Conservation (phyloP, 2,888 invertebrate species). For the Arctia plantaginis region DNA sequence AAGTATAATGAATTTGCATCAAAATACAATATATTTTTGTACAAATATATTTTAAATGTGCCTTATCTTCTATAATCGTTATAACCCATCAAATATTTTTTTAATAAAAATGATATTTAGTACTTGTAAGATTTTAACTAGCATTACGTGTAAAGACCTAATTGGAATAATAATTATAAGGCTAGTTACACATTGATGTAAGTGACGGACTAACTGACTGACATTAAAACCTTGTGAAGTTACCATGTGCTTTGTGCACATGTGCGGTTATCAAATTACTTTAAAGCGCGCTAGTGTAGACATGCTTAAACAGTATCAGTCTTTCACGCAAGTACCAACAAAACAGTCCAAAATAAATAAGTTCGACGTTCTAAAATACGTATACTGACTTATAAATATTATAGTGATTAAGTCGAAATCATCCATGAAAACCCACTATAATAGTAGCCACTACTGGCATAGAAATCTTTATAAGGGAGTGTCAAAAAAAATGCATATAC, state of each 20-base stretch:
- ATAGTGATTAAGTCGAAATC: background rate
- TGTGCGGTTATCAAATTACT: no score
- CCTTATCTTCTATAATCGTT: background rate
- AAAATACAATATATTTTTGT: slow-evolving; percentile 22
- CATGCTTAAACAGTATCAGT: no score
- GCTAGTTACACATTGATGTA: background rate
- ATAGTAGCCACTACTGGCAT: background rate
- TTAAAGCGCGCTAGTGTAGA: no score
- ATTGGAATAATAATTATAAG: slow-evolving; percentile 6
- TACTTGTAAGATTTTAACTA: background rate
- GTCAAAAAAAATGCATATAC: background rate
- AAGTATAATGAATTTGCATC: background rate
- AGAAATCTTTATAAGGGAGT: background rate
- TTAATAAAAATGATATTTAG: background rate
- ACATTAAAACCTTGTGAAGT: no score
- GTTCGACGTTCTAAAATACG: background rate
- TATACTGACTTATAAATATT: background rate
- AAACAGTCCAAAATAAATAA: background rate
- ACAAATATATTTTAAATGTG: slow-evolving; percentile 19
- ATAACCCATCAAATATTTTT: background rate
- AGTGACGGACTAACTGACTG: no score
- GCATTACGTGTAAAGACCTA: background rate
- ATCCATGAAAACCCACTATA: background rate
- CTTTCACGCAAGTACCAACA: no score
- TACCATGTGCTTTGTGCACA: no score